Evolutionary conservation across 2,888 invertebrate genomes (phyloP).

Genomic region (Drosophila buzzatii): DNA sequence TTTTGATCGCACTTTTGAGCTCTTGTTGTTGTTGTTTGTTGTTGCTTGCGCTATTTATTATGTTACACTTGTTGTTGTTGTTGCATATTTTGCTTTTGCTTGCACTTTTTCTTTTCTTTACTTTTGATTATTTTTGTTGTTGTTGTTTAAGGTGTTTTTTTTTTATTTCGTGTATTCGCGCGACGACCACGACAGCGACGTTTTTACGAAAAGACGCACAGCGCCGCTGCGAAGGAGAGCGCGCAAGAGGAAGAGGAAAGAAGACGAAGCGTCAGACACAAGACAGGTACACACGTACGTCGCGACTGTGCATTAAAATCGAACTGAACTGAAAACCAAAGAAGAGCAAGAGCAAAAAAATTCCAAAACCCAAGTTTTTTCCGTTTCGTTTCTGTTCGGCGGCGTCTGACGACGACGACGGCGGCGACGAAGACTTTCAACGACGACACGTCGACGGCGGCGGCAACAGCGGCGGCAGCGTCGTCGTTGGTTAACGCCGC

Average conservation of each 20-base stretch:
- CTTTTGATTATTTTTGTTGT: conserved; percentile 16
- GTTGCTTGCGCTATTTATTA: conserved; percentile 50
- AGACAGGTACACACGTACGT: conserved; percentile 67
- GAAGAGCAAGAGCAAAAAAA: conserved; percentile 84
- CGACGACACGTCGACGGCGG: conserved; percentile 56
- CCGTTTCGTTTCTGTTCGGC: conserved; percentile 61
- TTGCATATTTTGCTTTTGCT: conserved; percentile 46
- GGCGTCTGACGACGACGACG: conserved; percentile 34
- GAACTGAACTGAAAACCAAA: conserved; percentile 84
- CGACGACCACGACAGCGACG: conserved; percentile 15
- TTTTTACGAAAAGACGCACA: conserved; percentile 38
- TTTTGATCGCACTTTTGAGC: conserved; percentile 51
- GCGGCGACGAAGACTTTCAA: conserved; percentile 61
- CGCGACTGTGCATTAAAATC: conserved; percentile 82
- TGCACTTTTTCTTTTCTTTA: conserved; percentile 45
- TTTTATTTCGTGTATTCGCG: neutral
- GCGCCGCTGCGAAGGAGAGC: conserved; percentile 31
- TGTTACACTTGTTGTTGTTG: conserved; percentile 41
- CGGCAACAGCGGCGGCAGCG: conserved; percentile 35
- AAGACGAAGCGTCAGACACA: conserved; percentile 31
- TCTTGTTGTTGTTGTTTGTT: conserved; percentile 38
- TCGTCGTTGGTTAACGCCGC: conserved; percentile 74
- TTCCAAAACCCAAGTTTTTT: conserved; percentile 83
- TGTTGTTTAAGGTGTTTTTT: conserved; percentile 13
- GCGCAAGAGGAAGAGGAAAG: conserved; percentile 37